Base-by-base conservation (phyloP, 2,113 vertebrate species). In the Chloebia gouldiae region DNA sequence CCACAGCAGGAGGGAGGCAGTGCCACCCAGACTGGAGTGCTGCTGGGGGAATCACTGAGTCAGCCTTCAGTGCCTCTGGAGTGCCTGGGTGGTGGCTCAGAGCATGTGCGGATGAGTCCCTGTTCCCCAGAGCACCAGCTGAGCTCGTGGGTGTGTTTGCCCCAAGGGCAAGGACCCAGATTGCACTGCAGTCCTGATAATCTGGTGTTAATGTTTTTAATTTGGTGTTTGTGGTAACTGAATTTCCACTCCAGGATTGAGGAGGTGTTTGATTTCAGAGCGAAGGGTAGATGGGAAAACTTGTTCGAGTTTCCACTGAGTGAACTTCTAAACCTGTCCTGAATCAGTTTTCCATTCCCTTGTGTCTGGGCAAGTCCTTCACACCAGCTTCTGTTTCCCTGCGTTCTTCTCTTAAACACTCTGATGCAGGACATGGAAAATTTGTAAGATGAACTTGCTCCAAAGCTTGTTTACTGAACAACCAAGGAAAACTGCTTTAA, bases 381-480 rank as follows among this genome's bases (percentile, higher is more conserved):
- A 39, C 68, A 65, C 53, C 80, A 44, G 86, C 72, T 86, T 66
- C 64, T 63, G 8, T 89, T 93, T 87, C 81, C 28, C n/a, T 50
- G 44, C 84, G 81, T 79, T 69, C 68, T 79, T 15, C 49, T 71
- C 47, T 6, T 11, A 8, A 61, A 49, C 17, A 28, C 54, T 24
- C 21, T 0, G 0, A 13, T 89, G 50, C 22, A 51, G 89, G 49
- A 42, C 59, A 4, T 65, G 71, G 85, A 90, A 93, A 88, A 82
- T 31, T 28, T 75, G 37, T 69, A 8, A 15, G 69, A 71, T 68
- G 51, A 95, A 3, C 57, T 81, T n/a, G 16, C 27, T 85, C 50
- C 89, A 79, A 14, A 80, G 57, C 70, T 35, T 25, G 5, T 90
- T 94, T 90, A 89, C 89, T 76, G 86, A 89, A 60, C 88, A 93